Conservation (phyloP, 2,797 vertebrate genomes). For the Smutsia temminckii region DNA sequence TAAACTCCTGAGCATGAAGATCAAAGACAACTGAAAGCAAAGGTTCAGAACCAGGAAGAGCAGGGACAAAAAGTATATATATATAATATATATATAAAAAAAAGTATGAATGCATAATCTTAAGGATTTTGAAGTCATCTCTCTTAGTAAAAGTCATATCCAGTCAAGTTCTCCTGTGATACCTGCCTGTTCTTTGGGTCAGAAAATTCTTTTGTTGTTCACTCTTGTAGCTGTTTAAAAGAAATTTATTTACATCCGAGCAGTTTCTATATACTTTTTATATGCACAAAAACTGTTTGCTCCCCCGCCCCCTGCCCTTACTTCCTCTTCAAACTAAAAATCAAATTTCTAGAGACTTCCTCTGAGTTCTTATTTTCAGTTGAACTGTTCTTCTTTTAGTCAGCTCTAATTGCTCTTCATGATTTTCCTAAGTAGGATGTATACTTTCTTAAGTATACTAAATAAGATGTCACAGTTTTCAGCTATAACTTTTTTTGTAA, state of each 20-base stretch:
- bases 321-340: slow-evolving; percentile 42
- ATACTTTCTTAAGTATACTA: not conserved
- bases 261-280: not conserved
- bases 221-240: not conserved
- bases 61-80: not conserved
- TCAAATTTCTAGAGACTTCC: not conserved
- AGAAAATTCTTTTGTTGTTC: not conserved
- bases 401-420: not conserved
- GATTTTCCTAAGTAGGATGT: not conserved
- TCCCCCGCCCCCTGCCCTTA: not conserved
- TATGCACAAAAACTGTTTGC: not conserved
- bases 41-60: slow-evolving; percentile 4
- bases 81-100: not conserved
- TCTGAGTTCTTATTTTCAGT: not conserved
- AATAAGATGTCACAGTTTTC: not conserved
- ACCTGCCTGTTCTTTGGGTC: not conserved
- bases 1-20: slow-evolving; percentile 19
- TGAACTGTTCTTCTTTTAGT: not conserved
- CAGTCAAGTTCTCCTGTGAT: not conserved
- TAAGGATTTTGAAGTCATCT: slow-evolving; percentile 22
- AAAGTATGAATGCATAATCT: not conserved
- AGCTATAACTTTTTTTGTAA: not conserved
- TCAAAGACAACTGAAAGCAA: slow-evolving; percentile 44
- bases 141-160: not conserved
- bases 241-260: not conserved